Conservation (phyloP, 2,888 invertebrate species). For the Hypomecis atomaria region DNA sequence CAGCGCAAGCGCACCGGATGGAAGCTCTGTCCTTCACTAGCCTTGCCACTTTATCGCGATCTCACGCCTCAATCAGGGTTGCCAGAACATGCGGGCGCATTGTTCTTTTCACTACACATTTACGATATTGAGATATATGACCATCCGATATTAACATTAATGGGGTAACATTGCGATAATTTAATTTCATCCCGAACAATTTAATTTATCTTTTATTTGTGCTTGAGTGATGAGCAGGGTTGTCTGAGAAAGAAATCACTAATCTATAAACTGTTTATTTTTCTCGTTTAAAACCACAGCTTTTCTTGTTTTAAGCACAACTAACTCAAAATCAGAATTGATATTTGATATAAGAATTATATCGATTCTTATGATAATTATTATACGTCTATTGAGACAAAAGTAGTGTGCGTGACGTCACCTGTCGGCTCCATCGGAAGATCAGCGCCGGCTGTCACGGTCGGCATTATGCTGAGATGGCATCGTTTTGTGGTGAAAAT, state of each 20-base stretch:
- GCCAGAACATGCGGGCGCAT: constrained; percentile 61
- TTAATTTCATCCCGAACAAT: neutral
- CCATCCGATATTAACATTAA: constrained; percentile 35
- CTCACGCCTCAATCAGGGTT: constrained; percentile 62
- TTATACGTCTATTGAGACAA: no score
- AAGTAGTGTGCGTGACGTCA: no score
- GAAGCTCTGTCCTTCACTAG: constrained; percentile 79
- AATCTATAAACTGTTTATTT: neutral
- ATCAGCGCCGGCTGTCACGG: no score
- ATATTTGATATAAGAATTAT: no score
- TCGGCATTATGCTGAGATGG: no score
- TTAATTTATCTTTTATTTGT: neutral
- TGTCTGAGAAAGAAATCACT: neutral
- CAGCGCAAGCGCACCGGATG: constrained; percentile 47
- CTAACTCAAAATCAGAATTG: no score
- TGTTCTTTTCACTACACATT: constrained; percentile 49
- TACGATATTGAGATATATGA: constrained; percentile 46
- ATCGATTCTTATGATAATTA: no score
- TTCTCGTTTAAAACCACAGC: no score
- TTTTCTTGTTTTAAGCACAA: no score
- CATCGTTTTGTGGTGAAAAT: no score
- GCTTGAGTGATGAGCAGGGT: no score
- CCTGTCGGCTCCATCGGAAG: no score
- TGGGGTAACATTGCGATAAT: constrained; percentile 18
- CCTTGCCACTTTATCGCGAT: constrained; percentile 68